Evolutionary conservation across 2,113 vertebrate species (phyloP).

Genomic region (Proteles cristata): DNA sequence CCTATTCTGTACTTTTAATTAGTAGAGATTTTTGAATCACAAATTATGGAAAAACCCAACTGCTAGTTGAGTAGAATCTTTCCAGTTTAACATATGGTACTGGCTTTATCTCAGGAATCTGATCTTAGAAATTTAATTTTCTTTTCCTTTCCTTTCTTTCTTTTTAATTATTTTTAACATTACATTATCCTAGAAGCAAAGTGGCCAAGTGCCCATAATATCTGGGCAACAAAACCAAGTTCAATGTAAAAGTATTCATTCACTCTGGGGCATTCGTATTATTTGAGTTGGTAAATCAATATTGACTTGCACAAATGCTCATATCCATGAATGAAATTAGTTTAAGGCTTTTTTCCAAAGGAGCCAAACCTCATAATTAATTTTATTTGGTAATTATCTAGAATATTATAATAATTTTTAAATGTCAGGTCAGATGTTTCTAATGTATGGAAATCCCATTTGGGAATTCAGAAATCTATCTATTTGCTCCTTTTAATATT

Average conservation of each 20-base stretch:
- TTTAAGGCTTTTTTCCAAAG: constrained; percentile 22
- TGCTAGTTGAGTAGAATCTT: constrained; percentile 45
- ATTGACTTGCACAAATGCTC: constrained; percentile 8
- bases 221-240: constrained; percentile 43
- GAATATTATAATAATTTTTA: constrained; percentile 33
- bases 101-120: constrained; percentile 18
- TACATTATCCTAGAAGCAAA: constrained; percentile 37
- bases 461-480: background rate
- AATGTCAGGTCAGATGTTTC: background rate
- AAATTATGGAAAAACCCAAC: constrained; percentile 12
- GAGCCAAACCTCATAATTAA: constrained; percentile 26
- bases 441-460: background rate
- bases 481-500: background rate
- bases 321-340: constrained; percentile 42
- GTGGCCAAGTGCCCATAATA: background rate
- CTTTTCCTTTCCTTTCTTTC: background rate
- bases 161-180: background rate
- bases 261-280: background rate
- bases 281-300: constrained; percentile 36
- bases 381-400: constrained; percentile 26
- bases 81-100: constrained; percentile 29
- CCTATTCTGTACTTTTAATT: background rate
- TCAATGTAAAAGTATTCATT: constrained; percentile 45
- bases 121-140: constrained; percentile 33
- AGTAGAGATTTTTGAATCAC: background rate